Base-by-base conservation (phyloP, 1,140 invertebrate genomes). In the Drosophila parabipectinata region DNA sequence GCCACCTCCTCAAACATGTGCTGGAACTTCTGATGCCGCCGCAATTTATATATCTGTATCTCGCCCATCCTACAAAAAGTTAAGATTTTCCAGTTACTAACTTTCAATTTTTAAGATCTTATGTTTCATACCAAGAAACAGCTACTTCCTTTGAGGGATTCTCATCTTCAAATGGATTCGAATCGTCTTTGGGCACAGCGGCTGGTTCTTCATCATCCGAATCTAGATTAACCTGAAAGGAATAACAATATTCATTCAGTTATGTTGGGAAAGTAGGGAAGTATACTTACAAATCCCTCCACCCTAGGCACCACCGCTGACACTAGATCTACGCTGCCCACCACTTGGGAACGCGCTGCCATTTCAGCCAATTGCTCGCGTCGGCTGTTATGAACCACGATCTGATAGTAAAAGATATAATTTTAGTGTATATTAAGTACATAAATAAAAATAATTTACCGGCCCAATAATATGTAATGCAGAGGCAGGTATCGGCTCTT, bases 1-100 rank as follows among this genome's bases (percentile, higher is more conserved):
- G 90, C 75, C 21, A 91, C 52, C 62, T 88, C 55, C 39, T 78
- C 72, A 48, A 91, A 90, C 59, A 91, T 56, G 24, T 84, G 66
- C 6, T 51, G 12, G 44, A 91, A 91, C 53, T 87, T 91, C 51
- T 91, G 90, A 58, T 90, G 60, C 50, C 71, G 64, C 0, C 90
- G 67, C 34, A 91, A 14, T 41, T 78, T 68, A 53, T 91, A 91
- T 5, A 55, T 24, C 53, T 91, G 81, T 0, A 79, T 76, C 39
- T 87, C 74, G 6, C 89, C 90, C 0, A 60, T 57, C 89, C 90
- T 84, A 28, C 0, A 6, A 6, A 12, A 4, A 2, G 30, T 26
- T 0, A 7, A 14, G 5, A 2, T 34, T 37, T 12, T 37, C 4
- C 3, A 9, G 14, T 44, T 44, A 44, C 3, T 4, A 41, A n/a